Conservation (phyloP, 2,888 invertebrate species). For the Drosophila affinis region DNA sequence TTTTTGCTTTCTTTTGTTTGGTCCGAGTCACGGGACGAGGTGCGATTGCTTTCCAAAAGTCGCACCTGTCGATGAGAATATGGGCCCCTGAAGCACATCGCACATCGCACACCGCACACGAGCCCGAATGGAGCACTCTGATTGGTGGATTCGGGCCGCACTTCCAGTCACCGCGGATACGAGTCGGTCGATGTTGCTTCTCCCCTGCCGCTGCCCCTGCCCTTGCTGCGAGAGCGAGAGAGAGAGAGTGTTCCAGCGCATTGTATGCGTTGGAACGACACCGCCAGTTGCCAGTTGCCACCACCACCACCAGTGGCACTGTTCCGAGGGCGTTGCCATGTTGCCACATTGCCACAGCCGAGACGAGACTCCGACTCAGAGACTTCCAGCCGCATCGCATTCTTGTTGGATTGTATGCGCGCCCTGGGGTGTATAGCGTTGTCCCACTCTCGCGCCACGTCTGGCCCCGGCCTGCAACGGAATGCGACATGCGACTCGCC, state of each 20-base stretch:
- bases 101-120: slow-evolving; percentile 34
- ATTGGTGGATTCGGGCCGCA: slow-evolving; percentile 52
- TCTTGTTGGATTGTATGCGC: slow-evolving; percentile 58
- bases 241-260: background rate
- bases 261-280: slow-evolving; percentile 47
- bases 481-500: slow-evolving; percentile 45
- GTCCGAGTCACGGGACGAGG: slow-evolving; percentile 36
- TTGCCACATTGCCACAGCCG: slow-evolving; percentile 13
- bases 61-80: slow-evolving; percentile 69
- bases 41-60: slow-evolving; percentile 48
- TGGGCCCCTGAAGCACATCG: slow-evolving; percentile 30
- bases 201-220: slow-evolving; percentile 34
- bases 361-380: slow-evolving; percentile 17
- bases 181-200: slow-evolving; percentile 42
- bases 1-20: slow-evolving; percentile 71
- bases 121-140: slow-evolving; percentile 39
- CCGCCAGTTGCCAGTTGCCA: slow-evolving; percentile 28
- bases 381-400: slow-evolving; percentile 47
- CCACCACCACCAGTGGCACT: slow-evolving; percentile 44
- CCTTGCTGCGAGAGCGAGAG: slow-evolving; percentile 19
- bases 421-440: slow-evolving; percentile 29
- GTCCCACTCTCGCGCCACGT: slow-evolving; percentile 57
- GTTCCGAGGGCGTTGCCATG: slow-evolving; percentile 52
- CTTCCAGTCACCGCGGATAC: slow-evolving; percentile 53
- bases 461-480: slow-evolving; percentile 60